These are phyloP conservation scores for Lanius ludovicianus DNA, from an alignment of 2,113 vertebrate genomes.

Conservation along the genomic window DNA sequence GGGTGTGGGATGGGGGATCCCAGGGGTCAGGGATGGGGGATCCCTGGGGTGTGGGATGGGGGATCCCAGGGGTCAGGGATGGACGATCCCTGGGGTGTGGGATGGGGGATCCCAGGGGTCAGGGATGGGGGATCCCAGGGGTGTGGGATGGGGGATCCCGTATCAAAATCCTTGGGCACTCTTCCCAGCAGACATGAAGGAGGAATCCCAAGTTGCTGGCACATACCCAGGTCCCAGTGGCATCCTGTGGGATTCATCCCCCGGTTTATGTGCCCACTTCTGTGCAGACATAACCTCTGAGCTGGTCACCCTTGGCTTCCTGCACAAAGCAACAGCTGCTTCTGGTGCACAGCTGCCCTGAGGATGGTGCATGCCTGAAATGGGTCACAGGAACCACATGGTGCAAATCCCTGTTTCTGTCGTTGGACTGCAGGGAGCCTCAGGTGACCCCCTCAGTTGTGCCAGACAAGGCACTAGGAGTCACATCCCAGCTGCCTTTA, in stretches of 20 bases:
- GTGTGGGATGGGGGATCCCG: too few species aligned
- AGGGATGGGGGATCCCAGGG: too few species aligned
- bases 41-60: too few species aligned
- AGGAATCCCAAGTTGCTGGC: background rate
- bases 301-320: background rate
- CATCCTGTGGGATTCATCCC: background rate
- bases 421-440: background rate
- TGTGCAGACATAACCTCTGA: background rate
- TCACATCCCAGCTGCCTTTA: background rate
- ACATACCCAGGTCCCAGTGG: background rate
- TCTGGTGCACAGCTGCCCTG: background rate
- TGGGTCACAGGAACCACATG: background rate
- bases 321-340: background rate
- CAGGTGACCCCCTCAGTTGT: background rate
- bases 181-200: background rate
- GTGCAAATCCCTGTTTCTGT: background rate
- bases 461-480: accelerated
- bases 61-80: too few species aligned
- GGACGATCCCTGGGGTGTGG: too few species aligned
- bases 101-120: too few species aligned
- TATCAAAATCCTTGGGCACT: background rate
- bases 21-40: too few species aligned
- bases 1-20: too few species aligned
- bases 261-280: background rate
- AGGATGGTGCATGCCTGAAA: background rate